Evolutionary conservation across 2,113 vertebrate genomes (phyloP).

Genomic region (Crotophaga sulcirostris): DNA sequence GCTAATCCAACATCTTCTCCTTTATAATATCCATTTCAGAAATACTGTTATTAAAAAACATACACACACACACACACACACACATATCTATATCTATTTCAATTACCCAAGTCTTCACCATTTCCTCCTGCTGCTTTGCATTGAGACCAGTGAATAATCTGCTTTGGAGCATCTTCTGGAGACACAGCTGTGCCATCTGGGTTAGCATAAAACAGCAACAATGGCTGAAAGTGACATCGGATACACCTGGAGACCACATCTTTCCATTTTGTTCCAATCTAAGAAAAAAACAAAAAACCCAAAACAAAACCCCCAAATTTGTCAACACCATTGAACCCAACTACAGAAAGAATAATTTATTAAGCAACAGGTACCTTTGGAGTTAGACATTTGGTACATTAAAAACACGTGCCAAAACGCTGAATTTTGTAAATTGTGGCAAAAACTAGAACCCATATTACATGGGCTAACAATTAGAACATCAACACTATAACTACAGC

Average conservation of each 20-base stretch:
- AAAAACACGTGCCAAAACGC: too few species aligned
- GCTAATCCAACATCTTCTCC: background rate
- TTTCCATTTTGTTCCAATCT: conserved; percentile 95
- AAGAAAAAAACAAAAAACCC: background rate
- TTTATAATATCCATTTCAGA: background rate
- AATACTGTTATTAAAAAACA: background rate
- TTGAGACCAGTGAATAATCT: conserved; percentile 79
- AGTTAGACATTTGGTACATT: too few species aligned
- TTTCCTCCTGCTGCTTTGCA: conserved; percentile 73
- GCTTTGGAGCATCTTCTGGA: conserved; percentile 82
- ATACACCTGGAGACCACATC: conserved; percentile 93
- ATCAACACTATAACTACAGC: background rate
- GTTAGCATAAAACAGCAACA: conserved; percentile 94
- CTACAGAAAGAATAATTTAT: background rate
- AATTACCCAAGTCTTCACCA: conserved; percentile 82
- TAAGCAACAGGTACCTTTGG: background rate
- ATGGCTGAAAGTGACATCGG: conserved; percentile 93
- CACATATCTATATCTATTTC: too few species aligned
- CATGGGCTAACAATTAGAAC: background rate
- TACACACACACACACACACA: too few species aligned
- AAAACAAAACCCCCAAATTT: background rate
- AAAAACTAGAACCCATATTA: background rate
- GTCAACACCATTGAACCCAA: background rate
- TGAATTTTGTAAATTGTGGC: background rate
- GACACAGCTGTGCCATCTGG: conserved; percentile 89